These are phyloP conservation scores for Lipotes vexillifer DNA, from an alignment of 2,113 vertebrate species.

Conservation along the genomic window DNA sequence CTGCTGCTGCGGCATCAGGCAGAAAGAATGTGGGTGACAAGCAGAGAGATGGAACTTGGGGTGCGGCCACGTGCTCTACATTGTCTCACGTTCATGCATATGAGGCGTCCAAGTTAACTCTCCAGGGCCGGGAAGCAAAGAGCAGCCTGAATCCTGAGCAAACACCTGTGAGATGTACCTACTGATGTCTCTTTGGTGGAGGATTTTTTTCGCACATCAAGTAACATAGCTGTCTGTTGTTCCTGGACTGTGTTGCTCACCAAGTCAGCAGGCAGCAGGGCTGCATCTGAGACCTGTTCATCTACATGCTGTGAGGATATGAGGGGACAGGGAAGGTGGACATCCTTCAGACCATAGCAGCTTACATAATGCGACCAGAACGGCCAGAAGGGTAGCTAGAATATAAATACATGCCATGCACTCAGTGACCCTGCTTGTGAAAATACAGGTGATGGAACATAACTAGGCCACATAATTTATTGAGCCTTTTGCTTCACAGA, in stretches of 20 bases:
- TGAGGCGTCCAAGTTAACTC: not conserved
- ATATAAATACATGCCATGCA: accelerated
- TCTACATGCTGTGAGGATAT: not conserved
- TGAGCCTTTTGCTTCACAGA: not conserved
- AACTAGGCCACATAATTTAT: not conserved
- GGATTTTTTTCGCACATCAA: not conserved
- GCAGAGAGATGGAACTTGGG: not conserved
- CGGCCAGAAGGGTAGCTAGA: not conserved
- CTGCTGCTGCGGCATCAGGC: not conserved
- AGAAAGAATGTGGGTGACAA: not conserved
- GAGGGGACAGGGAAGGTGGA: not conserved
- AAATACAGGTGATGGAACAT: not conserved
- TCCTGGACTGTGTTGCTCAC: no score
- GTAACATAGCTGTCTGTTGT: not conserved
- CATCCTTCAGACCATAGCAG: not conserved
- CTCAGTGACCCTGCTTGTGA: not conserved
- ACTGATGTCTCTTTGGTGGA: not conserved
- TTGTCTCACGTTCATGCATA: not conserved
- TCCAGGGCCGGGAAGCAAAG: not conserved
- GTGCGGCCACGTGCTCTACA: accelerated
- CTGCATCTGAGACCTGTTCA: not conserved
- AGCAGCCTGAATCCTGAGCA: not conserved
- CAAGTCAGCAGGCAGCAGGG: not conserved
- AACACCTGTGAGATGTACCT: not conserved
- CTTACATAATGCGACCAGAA: not conserved